A percentile compares a stretch with the other conserved stretches of the same genome.
Conservation (phyloP, 2,113 vertebrate species). For the Neodon shergylaensis region DNA sequence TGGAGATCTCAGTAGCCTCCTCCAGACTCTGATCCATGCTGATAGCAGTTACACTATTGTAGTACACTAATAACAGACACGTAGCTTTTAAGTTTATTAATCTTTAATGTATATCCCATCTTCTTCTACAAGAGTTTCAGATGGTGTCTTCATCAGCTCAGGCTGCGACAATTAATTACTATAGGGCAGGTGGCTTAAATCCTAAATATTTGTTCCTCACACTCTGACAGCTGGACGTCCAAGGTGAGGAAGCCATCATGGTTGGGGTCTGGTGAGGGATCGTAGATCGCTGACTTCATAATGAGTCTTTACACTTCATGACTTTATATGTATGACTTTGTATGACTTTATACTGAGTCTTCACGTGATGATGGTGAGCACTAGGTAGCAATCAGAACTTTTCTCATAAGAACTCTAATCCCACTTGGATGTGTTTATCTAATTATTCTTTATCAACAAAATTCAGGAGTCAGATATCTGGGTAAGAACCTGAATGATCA, state of each 20-base stretch:
- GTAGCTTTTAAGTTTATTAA: neutral
- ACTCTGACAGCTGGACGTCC: neutral
- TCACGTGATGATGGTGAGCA: neutral
- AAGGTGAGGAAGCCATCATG: neutral
- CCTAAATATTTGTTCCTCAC: neutral
- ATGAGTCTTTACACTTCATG: neutral
- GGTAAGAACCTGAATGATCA: neutral
- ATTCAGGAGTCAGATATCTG: neutral
- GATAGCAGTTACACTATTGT: neutral
- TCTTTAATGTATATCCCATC: neutral
- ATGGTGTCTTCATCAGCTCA: neutral
- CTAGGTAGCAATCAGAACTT: no score
- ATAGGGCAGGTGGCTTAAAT: neutral
- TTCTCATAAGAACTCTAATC: neutral
- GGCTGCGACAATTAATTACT: neutral
- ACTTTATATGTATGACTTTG: neutral
- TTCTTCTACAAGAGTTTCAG: neutral
- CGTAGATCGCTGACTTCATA: neutral
- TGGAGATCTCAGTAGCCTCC: neutral
- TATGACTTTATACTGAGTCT: neutral
- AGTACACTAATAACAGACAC: neutral
- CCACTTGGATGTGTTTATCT: neutral
- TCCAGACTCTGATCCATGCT: neutral
- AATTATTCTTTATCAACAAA: neutral
- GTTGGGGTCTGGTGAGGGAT: neutral